Percentiles rank a stretch among this genome's conserved stretches.
These are phyloP conservation scores for Neotoxoptera formosana DNA, from an alignment of 1,140 invertebrate genomes.

Conservation along the genomic window DNA sequence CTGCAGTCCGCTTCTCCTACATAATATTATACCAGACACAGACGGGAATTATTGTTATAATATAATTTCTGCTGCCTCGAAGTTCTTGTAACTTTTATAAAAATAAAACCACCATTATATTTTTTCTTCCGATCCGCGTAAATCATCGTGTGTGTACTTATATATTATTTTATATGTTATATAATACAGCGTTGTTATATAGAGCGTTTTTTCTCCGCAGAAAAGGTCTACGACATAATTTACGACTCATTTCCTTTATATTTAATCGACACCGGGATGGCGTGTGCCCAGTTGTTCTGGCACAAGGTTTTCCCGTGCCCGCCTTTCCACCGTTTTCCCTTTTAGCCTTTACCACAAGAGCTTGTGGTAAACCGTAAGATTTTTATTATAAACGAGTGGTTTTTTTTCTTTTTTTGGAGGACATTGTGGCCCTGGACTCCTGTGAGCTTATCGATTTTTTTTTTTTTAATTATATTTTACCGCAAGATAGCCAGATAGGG, in stretches of 20 bases:
- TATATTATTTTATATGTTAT: neutral
- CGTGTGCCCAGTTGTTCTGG: constrained; percentile 38
- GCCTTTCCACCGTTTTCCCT: neutral
- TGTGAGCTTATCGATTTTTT: neutral
- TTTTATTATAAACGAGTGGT: neutral
- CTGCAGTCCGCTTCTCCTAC: neutral
- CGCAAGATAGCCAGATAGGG: neutral
- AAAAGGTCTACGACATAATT: constrained; percentile 44
- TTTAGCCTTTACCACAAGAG: neutral
- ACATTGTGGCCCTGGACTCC: neutral
- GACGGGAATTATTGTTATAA: neutral
- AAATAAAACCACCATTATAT: constrained; percentile 4
- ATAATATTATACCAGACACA: neutral
- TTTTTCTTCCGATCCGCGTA: neutral
- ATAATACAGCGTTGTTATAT: neutral
- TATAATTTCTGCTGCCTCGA: neutral
- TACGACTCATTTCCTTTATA: constrained; percentile 45
- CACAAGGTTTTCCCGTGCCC: neutral
- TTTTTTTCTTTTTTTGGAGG: neutral
- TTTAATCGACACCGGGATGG: constrained; percentile 39
- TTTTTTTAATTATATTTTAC: constrained; percentile 37
- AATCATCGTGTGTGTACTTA: neutral
- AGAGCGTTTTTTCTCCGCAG: constrained; percentile 3
- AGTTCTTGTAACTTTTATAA: neutral
- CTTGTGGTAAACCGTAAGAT: neutral